Evolutionary conservation across 1,140 invertebrate genomes (phyloP), one percentile per base, ranked within the genome.

Genomic region (Eumeta japonica): DNA sequence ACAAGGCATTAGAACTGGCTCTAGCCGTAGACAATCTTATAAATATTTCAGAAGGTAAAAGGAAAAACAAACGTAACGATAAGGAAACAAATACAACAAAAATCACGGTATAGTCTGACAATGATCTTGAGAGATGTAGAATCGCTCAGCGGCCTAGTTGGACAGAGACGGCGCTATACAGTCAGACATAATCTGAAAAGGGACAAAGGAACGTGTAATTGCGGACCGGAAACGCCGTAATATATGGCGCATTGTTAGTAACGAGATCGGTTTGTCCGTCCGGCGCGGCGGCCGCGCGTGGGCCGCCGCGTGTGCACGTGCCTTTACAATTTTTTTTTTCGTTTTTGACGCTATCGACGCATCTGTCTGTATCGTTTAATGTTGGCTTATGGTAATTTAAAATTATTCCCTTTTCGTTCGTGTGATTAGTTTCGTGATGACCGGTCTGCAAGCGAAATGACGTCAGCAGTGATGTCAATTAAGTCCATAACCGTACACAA

Each of bases 231-330:
- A 71, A 63, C 52, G 41, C 45, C 27, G 56, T 68, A 66, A 71
- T 68, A 65, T 71, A 71, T 68, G 61, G 64, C 41, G 58, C 61
- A 71, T 71, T 71, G 66, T 71, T 66, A 60, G 61, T 71, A 71
- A 71, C 57, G 66, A 71, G 63, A 63, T 59, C 61, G 55, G 63
- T 62, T 64, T 62, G 59, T 62, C 35, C 55, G 59, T 61, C 52
- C 48, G 56, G 43, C 44, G 50, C 48, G 56, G 43, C 44, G 50
- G 61, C 52, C 49, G 5, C 20, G n/a, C 48, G 57, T 66, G 61
- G 61, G 60, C 54, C 62, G 48, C 32, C 14, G 30, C 41, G n/a
- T n/a, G 38, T 37, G 39, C 30, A 33, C 20, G 15, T 38, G n/a
- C 39, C 41, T 46, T 42, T 41, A 43, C 41, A 32, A 35, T 34